These are phyloP conservation scores for Calameuta filiformis DNA, from an alignment of 2,888 invertebrate species.

Conservation along the genomic window DNA sequence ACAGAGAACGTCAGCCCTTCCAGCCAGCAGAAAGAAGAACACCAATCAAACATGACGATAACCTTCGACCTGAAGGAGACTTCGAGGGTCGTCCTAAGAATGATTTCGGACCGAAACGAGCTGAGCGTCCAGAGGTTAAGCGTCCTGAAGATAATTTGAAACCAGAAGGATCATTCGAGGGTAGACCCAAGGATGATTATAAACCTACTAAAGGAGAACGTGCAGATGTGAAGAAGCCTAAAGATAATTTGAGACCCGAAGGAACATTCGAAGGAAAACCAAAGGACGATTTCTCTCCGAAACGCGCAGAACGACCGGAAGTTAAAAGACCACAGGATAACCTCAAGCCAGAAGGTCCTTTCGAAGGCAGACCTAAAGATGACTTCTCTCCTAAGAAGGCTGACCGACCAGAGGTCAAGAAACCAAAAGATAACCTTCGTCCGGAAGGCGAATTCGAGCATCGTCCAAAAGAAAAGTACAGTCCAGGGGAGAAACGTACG, in stretches of 20 bases:
- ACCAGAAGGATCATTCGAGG: constrained; percentile 62
- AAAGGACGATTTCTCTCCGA: constrained; percentile 65
- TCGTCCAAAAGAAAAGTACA: constrained; percentile 59
- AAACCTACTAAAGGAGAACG: constrained; percentile 64
- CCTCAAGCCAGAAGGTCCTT: constrained; percentile 64
- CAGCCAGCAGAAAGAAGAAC: constrained; percentile 62
- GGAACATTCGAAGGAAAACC: constrained; percentile 72
- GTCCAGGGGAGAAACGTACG: constrained; percentile 68
- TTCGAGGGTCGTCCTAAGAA: constrained; percentile 59
- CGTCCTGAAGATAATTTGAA: constrained; percentile 68
- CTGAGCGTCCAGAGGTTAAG: constrained; percentile 60
- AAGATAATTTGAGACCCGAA: constrained; percentile 75
- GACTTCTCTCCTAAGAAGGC: constrained; percentile 56
- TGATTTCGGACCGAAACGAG: constrained; percentile 41
- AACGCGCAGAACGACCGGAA: constrained; percentile 63
- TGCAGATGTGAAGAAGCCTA: constrained; percentile 51
- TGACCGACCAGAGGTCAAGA: constrained; percentile 68
- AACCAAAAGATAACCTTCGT: constrained; percentile 73
- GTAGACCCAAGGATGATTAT: constrained; percentile 67
- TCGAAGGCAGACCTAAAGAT: constrained; percentile 50
- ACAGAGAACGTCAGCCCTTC: constrained; percentile 27
- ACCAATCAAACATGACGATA: constrained; percentile 66
- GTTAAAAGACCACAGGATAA: constrained; percentile 65
- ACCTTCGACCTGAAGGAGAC: constrained; percentile 69
- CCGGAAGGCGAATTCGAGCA: constrained; percentile 73